Evolutionary conservation across 2,888 invertebrate genomes (phyloP).

Genomic region (Nymphalis urticae): DNA sequence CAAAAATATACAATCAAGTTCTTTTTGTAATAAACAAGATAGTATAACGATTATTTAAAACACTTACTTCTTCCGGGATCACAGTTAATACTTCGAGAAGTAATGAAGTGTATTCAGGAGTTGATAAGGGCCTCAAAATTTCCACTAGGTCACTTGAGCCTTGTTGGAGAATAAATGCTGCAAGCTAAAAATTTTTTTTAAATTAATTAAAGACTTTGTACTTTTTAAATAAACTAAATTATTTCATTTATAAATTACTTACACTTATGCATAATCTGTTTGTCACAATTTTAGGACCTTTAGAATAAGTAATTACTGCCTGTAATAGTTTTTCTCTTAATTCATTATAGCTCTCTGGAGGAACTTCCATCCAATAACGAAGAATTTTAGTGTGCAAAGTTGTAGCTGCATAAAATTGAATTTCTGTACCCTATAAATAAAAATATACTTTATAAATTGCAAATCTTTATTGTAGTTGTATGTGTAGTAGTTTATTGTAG

Average conservation of each 20-base stretch:
- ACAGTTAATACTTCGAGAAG: conserved; percentile 92
- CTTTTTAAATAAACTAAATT: conserved; percentile 1
- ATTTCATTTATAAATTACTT: conserved; percentile 59
- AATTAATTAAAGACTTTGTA: conserved; percentile 22
- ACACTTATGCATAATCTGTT: conserved; percentile 94
- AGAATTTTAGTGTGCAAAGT: conserved; percentile 94
- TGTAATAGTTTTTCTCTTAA: conserved; percentile 90
- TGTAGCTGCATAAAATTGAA: conserved; percentile 96
- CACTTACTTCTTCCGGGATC: conserved; percentile 91
- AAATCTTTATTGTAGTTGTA: background rate
- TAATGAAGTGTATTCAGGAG: conserved; percentile 69
- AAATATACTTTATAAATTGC: conserved; percentile 1
- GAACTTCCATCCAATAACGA: conserved; percentile 93
- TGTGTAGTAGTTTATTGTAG: too few species aligned
- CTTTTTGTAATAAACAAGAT: too few species aligned
- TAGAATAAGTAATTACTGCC: conserved; percentile 87
- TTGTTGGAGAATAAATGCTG: conserved; percentile 90
- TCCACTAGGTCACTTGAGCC: conserved; percentile 87
- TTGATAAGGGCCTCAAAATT: conserved; percentile 84
- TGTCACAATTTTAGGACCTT: conserved; percentile 91
- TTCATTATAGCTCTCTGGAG: conserved; percentile 88
- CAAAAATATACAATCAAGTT: too few species aligned
- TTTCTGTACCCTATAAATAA: conserved; percentile 87
- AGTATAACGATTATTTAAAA: too few species aligned
- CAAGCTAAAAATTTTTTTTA: conserved; percentile 82